A percentile compares a stretch with the other conserved stretches of the same genome.
Evolutionary conservation across 2,888 invertebrate genomes (phyloP).

Genomic region (Liposcelis brunnea): DNA sequence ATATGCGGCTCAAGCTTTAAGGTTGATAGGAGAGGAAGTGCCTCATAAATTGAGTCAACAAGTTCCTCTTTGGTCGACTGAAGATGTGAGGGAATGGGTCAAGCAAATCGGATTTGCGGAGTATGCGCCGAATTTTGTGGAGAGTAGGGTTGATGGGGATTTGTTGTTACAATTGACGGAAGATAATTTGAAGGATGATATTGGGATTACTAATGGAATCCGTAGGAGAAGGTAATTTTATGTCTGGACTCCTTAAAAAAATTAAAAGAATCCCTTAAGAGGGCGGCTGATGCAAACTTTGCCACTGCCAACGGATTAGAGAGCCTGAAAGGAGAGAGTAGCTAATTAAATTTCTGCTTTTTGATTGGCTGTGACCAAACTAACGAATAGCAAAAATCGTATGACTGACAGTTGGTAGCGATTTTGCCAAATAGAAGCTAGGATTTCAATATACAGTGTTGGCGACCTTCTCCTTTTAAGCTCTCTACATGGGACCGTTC

Average conservation of each 20-base stretch:
- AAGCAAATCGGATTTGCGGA: slow-evolving; percentile 90
- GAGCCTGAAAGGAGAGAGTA: too few species aligned
- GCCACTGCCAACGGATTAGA: too few species aligned
- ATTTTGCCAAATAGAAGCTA: too few species aligned
- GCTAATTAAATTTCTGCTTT: too few species aligned
- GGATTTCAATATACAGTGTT: too few species aligned
- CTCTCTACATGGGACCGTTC: too few species aligned
- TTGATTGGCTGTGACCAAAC: too few species aligned
- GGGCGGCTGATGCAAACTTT: too few species aligned
- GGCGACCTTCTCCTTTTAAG: too few species aligned
- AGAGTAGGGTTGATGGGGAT: slow-evolving; percentile 93
- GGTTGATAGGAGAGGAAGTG: slow-evolving; percentile 88
- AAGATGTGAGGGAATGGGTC: slow-evolving; percentile 96
- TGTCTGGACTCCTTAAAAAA: slow-evolving; percentile 2
- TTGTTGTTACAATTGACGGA: slow-evolving; percentile 80
- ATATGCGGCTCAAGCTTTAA: slow-evolving; percentile 82
- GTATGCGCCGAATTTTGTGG: slow-evolving; percentile 66
- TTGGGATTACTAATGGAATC: slow-evolving; percentile 85
- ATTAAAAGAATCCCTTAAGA: too few species aligned
- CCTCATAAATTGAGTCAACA: slow-evolving; percentile 96
- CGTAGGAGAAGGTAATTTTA: slow-evolving; percentile 70
- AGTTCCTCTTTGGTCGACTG: slow-evolving; percentile 92
- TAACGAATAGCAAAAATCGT: too few species aligned
- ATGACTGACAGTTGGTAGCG: too few species aligned
- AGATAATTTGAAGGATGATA: slow-evolving; percentile 80